These are phyloP conservation scores for Falco punctatus DNA, from an alignment of 2,113 vertebrate genomes.

Conservation along the genomic window DNA sequence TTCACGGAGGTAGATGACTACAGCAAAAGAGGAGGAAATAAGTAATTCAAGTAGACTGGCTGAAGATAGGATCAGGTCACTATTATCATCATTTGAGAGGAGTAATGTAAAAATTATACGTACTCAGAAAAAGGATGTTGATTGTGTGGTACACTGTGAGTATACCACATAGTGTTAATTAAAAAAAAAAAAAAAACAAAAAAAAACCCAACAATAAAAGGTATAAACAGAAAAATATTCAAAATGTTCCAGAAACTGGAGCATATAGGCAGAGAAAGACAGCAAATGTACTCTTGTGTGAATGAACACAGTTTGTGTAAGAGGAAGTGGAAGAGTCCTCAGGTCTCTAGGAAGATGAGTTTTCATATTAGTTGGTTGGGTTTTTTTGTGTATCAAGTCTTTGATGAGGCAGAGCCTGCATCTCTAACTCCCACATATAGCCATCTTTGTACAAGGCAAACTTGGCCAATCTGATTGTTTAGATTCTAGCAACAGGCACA, in stretches of 20 bases:
- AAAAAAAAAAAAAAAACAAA: background rate
- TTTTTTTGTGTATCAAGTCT: background rate
- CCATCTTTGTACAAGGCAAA: background rate
- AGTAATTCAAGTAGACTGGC: background rate
- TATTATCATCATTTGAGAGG: background rate
- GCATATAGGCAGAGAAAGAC: background rate
- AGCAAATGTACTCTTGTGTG: background rate
- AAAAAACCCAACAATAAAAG: background rate
- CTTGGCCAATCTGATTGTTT: background rate
- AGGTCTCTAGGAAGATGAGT: background rate
- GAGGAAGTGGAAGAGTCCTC: background rate
- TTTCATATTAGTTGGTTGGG: background rate
- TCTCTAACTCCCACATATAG: background rate
- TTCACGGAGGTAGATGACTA: background rate
- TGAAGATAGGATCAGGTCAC: background rate
- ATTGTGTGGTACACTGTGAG: background rate
- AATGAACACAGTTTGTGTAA: background rate
- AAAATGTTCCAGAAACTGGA: background rate
- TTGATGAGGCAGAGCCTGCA: background rate
- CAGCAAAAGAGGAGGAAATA: background rate
- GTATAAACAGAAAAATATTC: background rate
- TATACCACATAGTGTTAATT: rapidly evolving
- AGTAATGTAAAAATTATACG: background rate
- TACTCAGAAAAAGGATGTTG: background rate
- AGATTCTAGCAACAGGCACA: background rate